phyloP scores from a whole-genome alignment of 2,888 invertebrate species.

The Hemaris fuciformis region DNA sequence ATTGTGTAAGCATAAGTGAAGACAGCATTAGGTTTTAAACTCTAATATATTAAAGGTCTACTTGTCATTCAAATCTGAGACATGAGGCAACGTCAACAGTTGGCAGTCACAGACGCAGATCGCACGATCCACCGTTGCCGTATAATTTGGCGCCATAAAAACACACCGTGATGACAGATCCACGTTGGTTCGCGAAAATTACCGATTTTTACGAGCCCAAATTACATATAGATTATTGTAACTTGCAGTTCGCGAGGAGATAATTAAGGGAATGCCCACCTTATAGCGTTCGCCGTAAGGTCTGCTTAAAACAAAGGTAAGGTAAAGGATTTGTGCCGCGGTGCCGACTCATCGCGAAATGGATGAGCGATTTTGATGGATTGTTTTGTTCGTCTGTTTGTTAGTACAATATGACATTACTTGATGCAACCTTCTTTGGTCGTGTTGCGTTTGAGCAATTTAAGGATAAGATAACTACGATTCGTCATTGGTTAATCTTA shows the following conservation, averaged over 20 bases:
- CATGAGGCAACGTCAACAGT: neutral
- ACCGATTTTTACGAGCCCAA: slow-evolving; percentile 53
- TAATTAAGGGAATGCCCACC: slow-evolving; percentile 17
- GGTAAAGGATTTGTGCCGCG: neutral
- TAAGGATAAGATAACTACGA: neutral
- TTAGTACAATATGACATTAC: slow-evolving; percentile 17
- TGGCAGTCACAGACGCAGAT: neutral
- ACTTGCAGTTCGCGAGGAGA: slow-evolving; percentile 1
- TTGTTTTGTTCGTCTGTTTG: slow-evolving; percentile 38
- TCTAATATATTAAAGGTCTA: no score
- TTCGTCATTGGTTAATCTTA: neutral
- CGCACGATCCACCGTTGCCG: slow-evolving; percentile 27
- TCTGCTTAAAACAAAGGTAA: neutral
- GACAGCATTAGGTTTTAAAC: no score
- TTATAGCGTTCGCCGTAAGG: slow-evolving; percentile 20
- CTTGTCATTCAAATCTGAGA: neutral
- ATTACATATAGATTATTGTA: slow-evolving; percentile 39
- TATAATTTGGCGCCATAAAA: slow-evolving; percentile 61
- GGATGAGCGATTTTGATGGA: slow-evolving; percentile 42
- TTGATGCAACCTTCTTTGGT: neutral
- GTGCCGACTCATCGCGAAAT: slow-evolving; percentile 9
- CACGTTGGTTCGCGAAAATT: slow-evolving; percentile 45
- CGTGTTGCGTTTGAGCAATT: neutral
- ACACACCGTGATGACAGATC: slow-evolving; percentile 57
- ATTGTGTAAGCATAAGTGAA: no score